phyloP scores from a whole-genome alignment of 2,888 invertebrate genomes.

The Microplitis manilae region DNA sequence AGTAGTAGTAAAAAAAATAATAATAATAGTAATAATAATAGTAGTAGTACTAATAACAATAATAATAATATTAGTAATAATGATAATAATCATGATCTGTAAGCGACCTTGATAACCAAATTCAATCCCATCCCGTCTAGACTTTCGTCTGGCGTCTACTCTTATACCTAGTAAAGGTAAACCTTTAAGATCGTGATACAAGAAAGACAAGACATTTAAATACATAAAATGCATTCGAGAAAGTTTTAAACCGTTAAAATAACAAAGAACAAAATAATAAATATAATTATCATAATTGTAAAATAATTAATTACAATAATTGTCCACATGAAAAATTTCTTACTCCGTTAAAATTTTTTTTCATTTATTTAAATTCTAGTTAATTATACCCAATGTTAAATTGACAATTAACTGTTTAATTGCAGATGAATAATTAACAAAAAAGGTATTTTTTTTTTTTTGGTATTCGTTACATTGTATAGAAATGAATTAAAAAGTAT shows the following conservation, averaged over 20 bases:
- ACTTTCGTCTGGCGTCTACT: conserved; percentile 42
- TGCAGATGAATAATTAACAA: background rate
- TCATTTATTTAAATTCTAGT: background rate
- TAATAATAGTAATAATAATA: background rate
- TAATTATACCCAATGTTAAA: background rate
- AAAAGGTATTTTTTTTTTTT: background rate
- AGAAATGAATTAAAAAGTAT: background rate
- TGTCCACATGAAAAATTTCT: background rate
- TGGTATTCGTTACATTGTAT: background rate
- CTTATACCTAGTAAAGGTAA: conserved; percentile 8
- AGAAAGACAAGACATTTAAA: background rate
- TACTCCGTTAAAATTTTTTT: background rate
- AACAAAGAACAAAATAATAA: conserved; percentile 9
- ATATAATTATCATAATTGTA: conserved; percentile 11
- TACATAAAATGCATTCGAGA: conserved; percentile 1
- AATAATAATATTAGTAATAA: background rate
- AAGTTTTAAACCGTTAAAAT: conserved; percentile 9
- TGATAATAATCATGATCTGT: background rate
- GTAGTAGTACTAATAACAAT: background rate
- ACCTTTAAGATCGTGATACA: conserved; percentile 1
- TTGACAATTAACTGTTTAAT: background rate
- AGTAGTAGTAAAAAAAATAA: background rate
- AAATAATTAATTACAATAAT: background rate
- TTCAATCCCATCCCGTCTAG: conserved; percentile 45
- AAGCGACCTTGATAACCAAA: conserved; percentile 50